These are phyloP conservation scores for Fragum fragum DNA, from an alignment of 2,888 invertebrate species.

Conservation along the genomic window DNA sequence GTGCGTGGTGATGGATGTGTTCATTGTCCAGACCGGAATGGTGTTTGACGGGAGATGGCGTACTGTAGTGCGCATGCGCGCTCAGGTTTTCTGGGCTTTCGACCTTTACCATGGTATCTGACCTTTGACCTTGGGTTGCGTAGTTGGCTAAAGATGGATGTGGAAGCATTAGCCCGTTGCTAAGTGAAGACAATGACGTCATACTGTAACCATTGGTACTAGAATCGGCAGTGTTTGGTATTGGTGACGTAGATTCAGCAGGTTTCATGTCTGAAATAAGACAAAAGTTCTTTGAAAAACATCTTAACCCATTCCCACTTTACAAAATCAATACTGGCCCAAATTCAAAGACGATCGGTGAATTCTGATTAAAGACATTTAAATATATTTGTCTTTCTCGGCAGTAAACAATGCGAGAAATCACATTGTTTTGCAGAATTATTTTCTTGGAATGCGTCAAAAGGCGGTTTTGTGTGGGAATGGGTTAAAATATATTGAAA, in stretches of 20 bases:
- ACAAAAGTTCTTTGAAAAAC: too few species aligned
- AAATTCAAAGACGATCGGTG: too few species aligned
- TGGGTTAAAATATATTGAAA: too few species aligned
- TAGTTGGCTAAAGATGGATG: constrained; percentile 47
- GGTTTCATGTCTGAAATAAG: constrained; percentile 68
- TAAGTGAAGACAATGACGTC: constrained; percentile 59
- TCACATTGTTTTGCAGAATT: too few species aligned
- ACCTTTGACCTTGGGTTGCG: constrained; percentile 39
- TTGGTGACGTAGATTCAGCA: constrained; percentile 38
- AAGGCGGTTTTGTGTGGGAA: too few species aligned
- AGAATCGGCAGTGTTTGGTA: constrained; percentile 37
- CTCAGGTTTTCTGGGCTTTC: constrained; percentile 71
- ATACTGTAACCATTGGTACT: constrained; percentile 50
- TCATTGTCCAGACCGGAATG: constrained; percentile 66
- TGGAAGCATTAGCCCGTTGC: constrained; percentile 55
- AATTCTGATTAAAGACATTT: too few species aligned
- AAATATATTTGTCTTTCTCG: too few species aligned
- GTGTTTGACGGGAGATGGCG: constrained; percentile 56
- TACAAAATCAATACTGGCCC: too few species aligned
- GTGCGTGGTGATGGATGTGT: constrained; percentile 62
- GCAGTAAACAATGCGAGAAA: too few species aligned
- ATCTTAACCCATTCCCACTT: too few species aligned
- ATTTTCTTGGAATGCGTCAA: too few species aligned
- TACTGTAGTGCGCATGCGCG: constrained; percentile 55
- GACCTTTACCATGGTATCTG: constrained; percentile 59